Base-by-base conservation (phyloP, 2,797 vertebrate genomes). In the Oreochromis grahami region DNA sequence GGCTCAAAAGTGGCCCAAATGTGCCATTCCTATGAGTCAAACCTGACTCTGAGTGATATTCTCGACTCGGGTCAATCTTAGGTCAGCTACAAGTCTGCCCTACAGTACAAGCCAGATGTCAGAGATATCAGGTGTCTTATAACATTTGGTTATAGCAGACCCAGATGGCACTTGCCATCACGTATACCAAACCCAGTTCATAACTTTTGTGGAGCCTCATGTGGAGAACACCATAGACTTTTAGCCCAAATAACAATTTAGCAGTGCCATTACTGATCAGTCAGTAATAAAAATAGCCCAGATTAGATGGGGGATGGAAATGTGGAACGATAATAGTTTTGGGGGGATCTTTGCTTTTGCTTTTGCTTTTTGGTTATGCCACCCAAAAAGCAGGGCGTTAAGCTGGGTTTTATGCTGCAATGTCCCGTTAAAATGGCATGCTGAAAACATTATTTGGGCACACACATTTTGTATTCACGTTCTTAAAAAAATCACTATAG, bases 51-150 rank as follows among this genome's bases (percentile, higher is more conserved):
- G 13, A 70, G 7, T 43, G 63, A 17, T 70, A 24, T 41, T 65
- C 34, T 70, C 2, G 0, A 43, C 2, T 43, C 5, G 0, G 1
- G 65, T 14, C 63, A 12, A 8, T 41, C 1, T 43, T 21, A 43
- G 21, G 38, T 68, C 63, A 15, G 38, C 63, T 14, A 26, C n/a
- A 43, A 9, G 14, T 45, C 65, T 45, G 5, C 14, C 8, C 2
- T 17, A 26, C n/a, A 21, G 13, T 26, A 70, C 12, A 41, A 17
- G 13, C 13, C 36, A 65, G 36, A 65, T 65, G 6, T 14, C 63
- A 68, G 63, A 9, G 5, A 24, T 68, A 43, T 70, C 65, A 45
- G 41, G 24, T 70, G 38, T 70, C 2, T 43, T 68, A 43, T 68
- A 43, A 26, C 36, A 43, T 10, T 43, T 68, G 13, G 38, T 9